phyloP scores from a whole-genome alignment of 2,113 vertebrate genomes.

The Hystrix brachyura region DNA sequence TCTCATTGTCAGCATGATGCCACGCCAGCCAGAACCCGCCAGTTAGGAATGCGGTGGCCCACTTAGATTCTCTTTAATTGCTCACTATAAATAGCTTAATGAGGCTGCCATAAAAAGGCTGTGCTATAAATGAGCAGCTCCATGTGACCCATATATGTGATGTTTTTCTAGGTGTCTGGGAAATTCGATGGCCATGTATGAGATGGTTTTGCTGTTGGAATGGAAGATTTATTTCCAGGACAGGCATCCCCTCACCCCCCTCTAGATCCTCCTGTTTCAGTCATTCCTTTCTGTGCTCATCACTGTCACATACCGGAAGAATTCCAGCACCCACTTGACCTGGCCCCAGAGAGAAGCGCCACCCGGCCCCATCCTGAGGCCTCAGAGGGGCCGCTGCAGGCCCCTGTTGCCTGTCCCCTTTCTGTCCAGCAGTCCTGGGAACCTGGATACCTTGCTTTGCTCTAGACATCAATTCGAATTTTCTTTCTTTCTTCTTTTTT shows the following conservation, averaged over 20 bases:
- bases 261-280: not conserved
- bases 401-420: no score
- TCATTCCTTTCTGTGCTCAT: not conserved
- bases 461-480: not conserved
- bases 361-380: not conserved
- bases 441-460: not conserved
- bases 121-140: not conserved
- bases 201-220: not conserved
- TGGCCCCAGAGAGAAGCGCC: no score
- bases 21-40: not conserved
- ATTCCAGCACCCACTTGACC: not conserved
- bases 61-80: constrained; percentile 75
- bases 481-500: no score
- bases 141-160: constrained; percentile 63
- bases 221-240: not conserved
- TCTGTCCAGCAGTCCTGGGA: not conserved
- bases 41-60: constrained; percentile 56
- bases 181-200: not conserved
- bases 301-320: not conserved
- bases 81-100: constrained; percentile 80
- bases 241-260: not conserved
- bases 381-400: not conserved
- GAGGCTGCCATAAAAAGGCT: constrained; percentile 62
- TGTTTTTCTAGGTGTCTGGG: constrained; percentile 39
- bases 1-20: not conserved